A percentile compares a stretch with the other conserved stretches of the same genome.
Conservation (phyloP, 2,797 vertebrate genomes). For the Myotis findleyi region DNA sequence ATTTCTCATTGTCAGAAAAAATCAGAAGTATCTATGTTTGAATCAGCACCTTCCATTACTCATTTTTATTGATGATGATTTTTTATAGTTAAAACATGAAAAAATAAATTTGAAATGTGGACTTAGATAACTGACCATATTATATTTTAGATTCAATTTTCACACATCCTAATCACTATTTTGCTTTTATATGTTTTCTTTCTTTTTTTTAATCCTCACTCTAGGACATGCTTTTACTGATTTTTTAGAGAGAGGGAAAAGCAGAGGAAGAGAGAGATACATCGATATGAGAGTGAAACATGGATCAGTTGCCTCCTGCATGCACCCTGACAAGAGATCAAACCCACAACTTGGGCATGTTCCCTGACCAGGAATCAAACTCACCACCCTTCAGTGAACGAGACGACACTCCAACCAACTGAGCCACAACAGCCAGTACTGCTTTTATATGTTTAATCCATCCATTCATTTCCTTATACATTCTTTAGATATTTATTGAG, state of each 20-base stretch:
- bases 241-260: not conserved
- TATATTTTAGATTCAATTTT: constrained; percentile 17
- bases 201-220: not conserved
- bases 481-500: not conserved
- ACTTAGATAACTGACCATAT: constrained; percentile 15
- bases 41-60: constrained; percentile 67
- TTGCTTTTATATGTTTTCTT: not conserved
- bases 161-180: not conserved
- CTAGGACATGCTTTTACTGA: not conserved
- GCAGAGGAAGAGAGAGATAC: not conserved
- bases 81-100: constrained; percentile 56
- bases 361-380: not conserved
- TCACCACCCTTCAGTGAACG: not conserved
- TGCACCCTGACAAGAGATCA: not conserved
- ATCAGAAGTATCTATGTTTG: constrained; percentile 63
- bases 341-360: no score
- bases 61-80: constrained; percentile 71
- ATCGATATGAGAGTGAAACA: not conserved
- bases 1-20: constrained; percentile 69
- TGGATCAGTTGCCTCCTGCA: not conserved
- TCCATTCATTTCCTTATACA: not conserved
- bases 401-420: not conserved
- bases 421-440: not conserved
- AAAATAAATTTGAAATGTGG: constrained; percentile 44
- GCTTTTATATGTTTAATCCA: constrained; percentile 4